Base-by-base conservation (phyloP, 1,140 invertebrate genomes). In the Ruditapes philippinarum region DNA sequence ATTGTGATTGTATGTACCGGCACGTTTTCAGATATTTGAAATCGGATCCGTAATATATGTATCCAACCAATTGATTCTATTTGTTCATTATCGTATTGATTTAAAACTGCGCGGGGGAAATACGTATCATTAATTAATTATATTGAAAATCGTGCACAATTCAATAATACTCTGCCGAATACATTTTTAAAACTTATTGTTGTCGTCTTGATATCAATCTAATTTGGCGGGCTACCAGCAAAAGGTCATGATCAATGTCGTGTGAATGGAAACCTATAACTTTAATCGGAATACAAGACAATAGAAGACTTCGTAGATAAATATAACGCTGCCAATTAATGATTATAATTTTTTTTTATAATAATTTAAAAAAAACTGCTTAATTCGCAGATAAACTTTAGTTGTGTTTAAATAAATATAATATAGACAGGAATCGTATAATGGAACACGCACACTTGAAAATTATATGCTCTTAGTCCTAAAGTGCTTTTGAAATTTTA, bases 131-230 rank as follows among this genome's bases (percentile, higher is more conserved):
- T 17, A 17, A 11, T 49, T 11, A 49, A 11, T 7, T 7, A 17
- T 49, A 49, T 11, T 49, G n/a, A 14, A 62, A 28, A 28, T 62
- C 25, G 57, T 62, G 57, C 57, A 14, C n/a, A 25, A 28, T 28
- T 62, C 22, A 28, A 62, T 62, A 62, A 62, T 28, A 62, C 57
- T 25, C 28, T 62, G 57, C 14, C 57, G 57, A 62, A 62, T 7
- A 28, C 57, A 25, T 28, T 62, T 62, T 62, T 25, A 9, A 25
- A 45, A 62, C 25, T 62, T 28, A 62, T 62, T n/a, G 57, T 28
- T 62, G 57, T 62, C 19, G 57, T 62, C 57, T n/a, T n/a, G 57
- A 62, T 62, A 62, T 28, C 19, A 28, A 62, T 62, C 57, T 62
- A 62, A 62, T 62, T 62, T 62, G 57, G 57, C 57, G 19, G 19